Percentiles rank a stretch among this genome's conserved stretches.
Conservation (phyloP, 2,797 vertebrate species). For the Lutjanus argentimaculatus region DNA sequence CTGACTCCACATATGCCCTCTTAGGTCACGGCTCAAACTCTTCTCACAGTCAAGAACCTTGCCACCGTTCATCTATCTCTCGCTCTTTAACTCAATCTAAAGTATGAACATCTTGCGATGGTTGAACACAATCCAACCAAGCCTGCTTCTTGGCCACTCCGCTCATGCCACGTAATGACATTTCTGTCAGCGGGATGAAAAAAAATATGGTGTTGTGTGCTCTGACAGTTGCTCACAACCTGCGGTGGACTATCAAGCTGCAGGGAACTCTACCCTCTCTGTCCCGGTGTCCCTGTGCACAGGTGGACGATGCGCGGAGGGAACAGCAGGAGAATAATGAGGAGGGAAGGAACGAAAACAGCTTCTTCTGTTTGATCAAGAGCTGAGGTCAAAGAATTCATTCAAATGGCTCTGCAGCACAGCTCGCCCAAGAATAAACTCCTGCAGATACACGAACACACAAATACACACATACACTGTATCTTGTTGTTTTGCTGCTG, state of each 20-base stretch:
- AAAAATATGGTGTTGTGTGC: constrained; percentile 23
- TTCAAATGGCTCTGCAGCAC: constrained; percentile 17
- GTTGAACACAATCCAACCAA: constrained; percentile 1
- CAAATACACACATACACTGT: not conserved
- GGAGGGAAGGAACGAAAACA: constrained; percentile 22
- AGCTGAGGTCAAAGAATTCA: constrained; percentile 52
- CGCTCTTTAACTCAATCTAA: constrained; percentile 3
- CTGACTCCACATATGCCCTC: not conserved
- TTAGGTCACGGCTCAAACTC: constrained; percentile 15
- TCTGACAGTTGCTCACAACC: constrained; percentile 36
- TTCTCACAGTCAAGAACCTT: not conserved
- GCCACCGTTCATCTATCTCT: not conserved
- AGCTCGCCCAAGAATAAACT: not conserved
- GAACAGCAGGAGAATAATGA: constrained; percentile 43
- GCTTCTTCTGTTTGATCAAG: constrained; percentile 45
- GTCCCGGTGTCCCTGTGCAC: constrained; percentile 31
- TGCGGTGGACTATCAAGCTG: constrained; percentile 61
- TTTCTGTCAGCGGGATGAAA: constrained; percentile 50
- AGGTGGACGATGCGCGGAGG: constrained; percentile 22
- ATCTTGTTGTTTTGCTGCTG: not conserved
- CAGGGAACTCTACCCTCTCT: constrained; percentile 41
- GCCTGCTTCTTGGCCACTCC: not conserved
- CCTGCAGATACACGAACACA: not conserved
- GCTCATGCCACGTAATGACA: constrained; percentile 32
- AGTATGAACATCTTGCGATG: not conserved